A percentile compares a stretch with the other conserved stretches of the same genome.
Evolutionary conservation across 1,140 invertebrate genomes (phyloP).

Genomic region (Elysia chlorotica): DNA sequence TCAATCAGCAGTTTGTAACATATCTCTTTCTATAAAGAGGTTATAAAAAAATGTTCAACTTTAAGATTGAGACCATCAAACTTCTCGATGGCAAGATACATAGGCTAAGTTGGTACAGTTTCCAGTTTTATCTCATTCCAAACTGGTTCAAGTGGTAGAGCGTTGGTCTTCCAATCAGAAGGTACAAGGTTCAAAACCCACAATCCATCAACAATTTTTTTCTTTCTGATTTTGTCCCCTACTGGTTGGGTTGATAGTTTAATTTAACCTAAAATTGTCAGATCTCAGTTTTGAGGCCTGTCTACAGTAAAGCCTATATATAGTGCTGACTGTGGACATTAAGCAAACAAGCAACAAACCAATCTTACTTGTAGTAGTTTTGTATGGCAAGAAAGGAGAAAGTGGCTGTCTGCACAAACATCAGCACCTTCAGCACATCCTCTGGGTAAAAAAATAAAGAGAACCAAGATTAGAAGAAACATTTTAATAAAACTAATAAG

Average conservation of each 20-base stretch:
- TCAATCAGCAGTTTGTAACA: too few species aligned
- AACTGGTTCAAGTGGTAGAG: too few species aligned
- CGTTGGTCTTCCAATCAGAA: too few species aligned
- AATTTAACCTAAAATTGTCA: neutral
- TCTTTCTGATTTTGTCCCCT: neutral
- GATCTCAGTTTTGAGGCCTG: too few species aligned
- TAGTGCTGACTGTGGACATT: neutral
- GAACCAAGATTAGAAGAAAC: neutral
- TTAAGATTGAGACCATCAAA: too few species aligned
- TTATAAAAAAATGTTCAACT: too few species aligned
- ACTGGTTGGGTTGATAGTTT: neutral
- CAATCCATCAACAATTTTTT: neutral
- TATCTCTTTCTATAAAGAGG: too few species aligned
- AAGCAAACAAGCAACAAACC: neutral
- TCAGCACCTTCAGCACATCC: conserved; percentile 15
- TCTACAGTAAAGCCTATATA: too few species aligned
- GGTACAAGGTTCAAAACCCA: too few species aligned
- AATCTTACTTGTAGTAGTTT: neutral
- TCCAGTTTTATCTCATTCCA: too few species aligned
- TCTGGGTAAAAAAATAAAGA: conserved; percentile 9
- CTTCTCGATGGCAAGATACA: too few species aligned
- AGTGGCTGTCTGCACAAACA: neutral
- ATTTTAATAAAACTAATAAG: neutral
- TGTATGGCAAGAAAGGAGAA: conserved; percentile 1
- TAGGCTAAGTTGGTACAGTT: too few species aligned